A percentile compares a stretch with the other conserved stretches of the same genome.
Conservation (phyloP, 2,113 vertebrate species). For the Holacanthus passer region DNA sequence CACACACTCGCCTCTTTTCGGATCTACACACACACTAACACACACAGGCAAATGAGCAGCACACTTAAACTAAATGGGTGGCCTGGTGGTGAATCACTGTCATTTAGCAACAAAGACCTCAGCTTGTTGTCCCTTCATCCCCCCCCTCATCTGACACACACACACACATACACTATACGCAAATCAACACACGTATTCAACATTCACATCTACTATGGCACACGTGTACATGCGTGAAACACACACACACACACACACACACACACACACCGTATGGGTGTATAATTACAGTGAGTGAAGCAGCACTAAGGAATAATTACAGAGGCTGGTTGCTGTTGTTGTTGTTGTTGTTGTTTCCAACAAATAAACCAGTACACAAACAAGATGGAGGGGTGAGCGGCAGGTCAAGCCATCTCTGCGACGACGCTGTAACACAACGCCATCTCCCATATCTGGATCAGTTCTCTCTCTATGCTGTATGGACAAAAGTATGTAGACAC, state of each 20-base stretch:
- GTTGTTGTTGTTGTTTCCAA: constrained; percentile 78
- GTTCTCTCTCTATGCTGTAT: neutral
- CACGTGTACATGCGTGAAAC: constrained; percentile 6
- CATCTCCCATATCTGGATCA: constrained; percentile 13
- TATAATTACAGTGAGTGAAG: constrained; percentile 82
- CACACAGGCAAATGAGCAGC: constrained; percentile 58
- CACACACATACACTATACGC: constrained; percentile 36
- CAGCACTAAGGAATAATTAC: constrained; percentile 83
- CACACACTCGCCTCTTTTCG: constrained; percentile 48
- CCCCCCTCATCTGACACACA: constrained; percentile 23
- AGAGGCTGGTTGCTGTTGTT: constrained; percentile 74
- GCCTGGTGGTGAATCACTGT: constrained; percentile 76
- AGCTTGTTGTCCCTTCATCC: constrained; percentile 73
- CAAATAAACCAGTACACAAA: constrained; percentile 79
- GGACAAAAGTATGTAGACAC: constrained; percentile 9
- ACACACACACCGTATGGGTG: constrained; percentile 62
- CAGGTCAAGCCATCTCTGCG: constrained; percentile 62
- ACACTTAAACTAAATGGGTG: constrained; percentile 75
- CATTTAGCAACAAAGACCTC: constrained; percentile 80
- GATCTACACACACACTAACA: constrained; percentile 16
- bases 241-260: constrained; percentile 28
- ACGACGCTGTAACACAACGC: constrained; percentile 12
- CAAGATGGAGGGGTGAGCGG: constrained; percentile 72
- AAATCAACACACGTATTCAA: constrained; percentile 17
- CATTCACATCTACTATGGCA: constrained; percentile 17